Evolutionary conservation across 2,888 invertebrate species (phyloP).

Genomic region (Thelaira solivaga): DNA sequence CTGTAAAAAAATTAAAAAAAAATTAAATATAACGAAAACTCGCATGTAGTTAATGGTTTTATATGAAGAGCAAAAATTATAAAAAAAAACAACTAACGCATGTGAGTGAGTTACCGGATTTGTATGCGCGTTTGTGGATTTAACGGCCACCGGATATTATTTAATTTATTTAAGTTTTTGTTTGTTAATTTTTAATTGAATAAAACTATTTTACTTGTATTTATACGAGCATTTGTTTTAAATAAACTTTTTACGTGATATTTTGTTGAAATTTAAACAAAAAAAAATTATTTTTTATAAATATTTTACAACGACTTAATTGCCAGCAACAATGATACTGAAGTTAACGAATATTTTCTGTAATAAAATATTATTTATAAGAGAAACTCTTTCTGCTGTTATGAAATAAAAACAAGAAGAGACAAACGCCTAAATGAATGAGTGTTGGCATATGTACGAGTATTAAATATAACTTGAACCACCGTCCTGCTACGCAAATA

Average conservation of each 20-base stretch:
- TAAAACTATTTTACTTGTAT: neutral
- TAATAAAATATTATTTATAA: constrained; percentile 3
- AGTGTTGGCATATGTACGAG: neutral
- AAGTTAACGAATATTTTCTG: neutral
- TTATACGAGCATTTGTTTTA: neutral
- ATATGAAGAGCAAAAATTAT: no score
- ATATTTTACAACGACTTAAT: neutral
- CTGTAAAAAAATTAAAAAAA: neutral
- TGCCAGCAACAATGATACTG: neutral
- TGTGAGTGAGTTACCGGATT: neutral
- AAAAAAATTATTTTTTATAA: no score
- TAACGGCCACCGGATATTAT: neutral
- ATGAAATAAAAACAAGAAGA: neutral
- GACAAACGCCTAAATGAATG: neutral
- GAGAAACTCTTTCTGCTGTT: neutral
- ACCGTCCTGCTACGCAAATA: constrained; percentile 37
- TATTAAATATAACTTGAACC: constrained; percentile 19
- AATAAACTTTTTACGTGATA: neutral
- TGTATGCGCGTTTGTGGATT: neutral
- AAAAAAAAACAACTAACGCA: no score
- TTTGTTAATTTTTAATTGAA: constrained; percentile 6
- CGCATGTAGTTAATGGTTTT: no score
- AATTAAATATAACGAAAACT: neutral
- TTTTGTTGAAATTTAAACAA: neutral
- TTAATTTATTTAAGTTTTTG: neutral